Evolutionary conservation across 2,888 invertebrate species (phyloP).

Genomic region (Strigamia crassipes): DNA sequence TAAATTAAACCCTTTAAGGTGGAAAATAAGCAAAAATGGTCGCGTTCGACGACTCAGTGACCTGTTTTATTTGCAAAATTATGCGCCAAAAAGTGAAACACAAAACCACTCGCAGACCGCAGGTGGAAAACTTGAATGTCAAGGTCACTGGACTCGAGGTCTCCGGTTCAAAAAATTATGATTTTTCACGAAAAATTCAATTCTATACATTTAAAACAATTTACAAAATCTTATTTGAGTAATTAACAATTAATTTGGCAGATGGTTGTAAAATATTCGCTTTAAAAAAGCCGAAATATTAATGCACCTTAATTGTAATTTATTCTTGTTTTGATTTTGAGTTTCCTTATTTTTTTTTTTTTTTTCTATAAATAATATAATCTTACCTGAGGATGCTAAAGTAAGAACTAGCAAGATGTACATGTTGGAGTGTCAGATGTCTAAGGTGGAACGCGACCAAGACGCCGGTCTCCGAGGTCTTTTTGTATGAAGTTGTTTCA

Average conservation of each 20-base stretch:
- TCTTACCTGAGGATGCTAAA: constrained; percentile 15
- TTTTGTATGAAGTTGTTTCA: constrained; percentile 11
- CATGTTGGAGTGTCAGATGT: constrained; percentile 27
- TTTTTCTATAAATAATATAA: not conserved
- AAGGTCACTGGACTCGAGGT: constrained; percentile 20
- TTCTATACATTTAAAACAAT: no score
- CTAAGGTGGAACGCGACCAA: constrained; percentile 15
- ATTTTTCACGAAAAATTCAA: no score
- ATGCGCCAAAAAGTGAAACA: constrained; percentile 9
- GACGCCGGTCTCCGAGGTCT: constrained; percentile 23
- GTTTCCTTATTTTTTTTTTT: not conserved
- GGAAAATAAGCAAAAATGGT: not conserved
- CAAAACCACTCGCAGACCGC: not conserved
- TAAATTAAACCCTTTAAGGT: constrained; percentile 1
- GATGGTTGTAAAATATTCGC: no score
- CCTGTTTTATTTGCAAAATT: not conserved
- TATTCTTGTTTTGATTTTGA: not conserved
- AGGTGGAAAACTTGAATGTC: constrained; percentile 22
- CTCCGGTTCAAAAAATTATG: not conserved
- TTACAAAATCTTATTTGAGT: no score
- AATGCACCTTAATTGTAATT: no score
- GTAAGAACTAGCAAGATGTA: not conserved
- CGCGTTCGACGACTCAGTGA: constrained; percentile 29
- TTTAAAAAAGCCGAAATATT: no score
- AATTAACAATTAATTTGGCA: no score